Evolutionary conservation across 2,888 invertebrate genomes (phyloP), one percentile per base, ranked within the genome.

Genomic region (Lagria hirta): DNA sequence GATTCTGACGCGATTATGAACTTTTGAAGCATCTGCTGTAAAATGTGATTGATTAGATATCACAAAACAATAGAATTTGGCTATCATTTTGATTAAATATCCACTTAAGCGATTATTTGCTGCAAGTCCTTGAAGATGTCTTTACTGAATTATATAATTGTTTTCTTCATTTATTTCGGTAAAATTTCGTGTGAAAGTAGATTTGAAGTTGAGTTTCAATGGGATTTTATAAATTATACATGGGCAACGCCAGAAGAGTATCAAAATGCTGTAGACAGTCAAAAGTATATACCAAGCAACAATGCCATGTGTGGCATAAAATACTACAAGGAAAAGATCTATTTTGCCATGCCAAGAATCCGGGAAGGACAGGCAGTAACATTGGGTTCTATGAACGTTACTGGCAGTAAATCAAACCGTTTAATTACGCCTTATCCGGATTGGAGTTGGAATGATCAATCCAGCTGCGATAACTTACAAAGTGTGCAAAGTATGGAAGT

Each of bases 401-500:
- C 43, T 58, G 71, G 66, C 58, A 74, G 29, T 4, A 12, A 65
- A 34, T 75, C 75, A 18, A 75, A 80, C 47, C 78, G 77, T 16
- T 72, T 75, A 42, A 65, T 86, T 22, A 75, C 74, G 29, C 83
- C 86, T 3, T 87, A 80, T 68, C 87, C 87, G 44, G 81, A 73
- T 57, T 86, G 86, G 86, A 73, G 71, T 5, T 76, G 78, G 70
- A 85, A 86, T 62, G 71, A 49, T 14, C 30, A 40, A 16, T 16
- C 81, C 15, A 48, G 52, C 58, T 87, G 86, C 66, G 65, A 68
- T 4, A 44, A 52, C 59, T 72, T 88, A 36, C 87, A 87, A 64
- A 83, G 81, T 58, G 83, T 87, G 8, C 83, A 85, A 64, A 81
- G 82, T 51, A 75, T 86, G 65, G 86, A 87, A 64, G 81, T 87